Evolutionary conservation across 2,888 invertebrate species (phyloP), one percentile per base, ranked within the genome.

Genomic region (Pedicia rivosa): DNA sequence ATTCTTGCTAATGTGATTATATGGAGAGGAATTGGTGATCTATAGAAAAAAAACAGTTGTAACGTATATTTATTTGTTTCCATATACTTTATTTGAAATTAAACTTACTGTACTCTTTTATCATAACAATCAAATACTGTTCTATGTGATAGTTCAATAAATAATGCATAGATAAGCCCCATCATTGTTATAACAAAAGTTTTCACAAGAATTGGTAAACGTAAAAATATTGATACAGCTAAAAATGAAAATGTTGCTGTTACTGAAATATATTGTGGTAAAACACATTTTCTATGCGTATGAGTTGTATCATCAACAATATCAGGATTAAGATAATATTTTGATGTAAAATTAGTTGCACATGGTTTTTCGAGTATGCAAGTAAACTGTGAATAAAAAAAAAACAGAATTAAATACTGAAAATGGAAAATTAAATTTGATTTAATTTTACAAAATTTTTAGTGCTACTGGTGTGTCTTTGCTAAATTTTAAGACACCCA

Each of bases 251-350:
- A 68, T 37, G 86, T 74, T 49, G 87, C 86, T 9, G 84, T 84
- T 10, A 90, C 62, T 5, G 84, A 78, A 28, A 90, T 79, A 59
- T 91, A 92, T 40, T 88, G 77, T 0, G 91, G 91, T 38, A 88
- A 63, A 1, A 83, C 81, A 50, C 87, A 87, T 13, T 77, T 76
- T 35, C 84, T 67, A 54, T 88, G 86, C 42, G 79, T 74, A 32
- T 63, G 62, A 40, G 37, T 51, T 7, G 52, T 53, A 19, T 51
- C 49, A 26, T 55, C 50, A 4, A 48, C 37, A 22, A 45, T 46
- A 26, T 25, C 16, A 12, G 35, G 16, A 16, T 25, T 35, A 12
- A 35, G 17, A 35, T 26, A 35, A 25, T 25, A 25, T 29, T 36
- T 29, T 5, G 47, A 42, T 35, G 49, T 53, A 4, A 44, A 39